A percentile compares a stretch with the other conserved stretches of the same genome.
Evolutionary conservation across 2,888 invertebrate genomes (phyloP).

Genomic region (Chrysotoxum bicinctum): DNA sequence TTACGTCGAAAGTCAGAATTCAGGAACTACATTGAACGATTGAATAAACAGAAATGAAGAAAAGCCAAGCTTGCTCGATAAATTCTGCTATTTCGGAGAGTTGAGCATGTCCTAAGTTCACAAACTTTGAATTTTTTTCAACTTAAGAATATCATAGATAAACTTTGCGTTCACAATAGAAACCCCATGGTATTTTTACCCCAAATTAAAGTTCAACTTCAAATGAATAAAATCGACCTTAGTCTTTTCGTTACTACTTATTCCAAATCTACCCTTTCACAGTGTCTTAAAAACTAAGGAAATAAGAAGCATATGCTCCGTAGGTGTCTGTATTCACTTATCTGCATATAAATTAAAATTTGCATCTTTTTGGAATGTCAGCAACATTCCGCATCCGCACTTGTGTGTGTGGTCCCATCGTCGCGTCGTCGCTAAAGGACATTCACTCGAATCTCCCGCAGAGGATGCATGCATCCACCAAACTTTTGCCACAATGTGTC

Average conservation of each 20-base stretch:
- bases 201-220: too few species aligned
- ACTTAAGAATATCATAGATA: too few species aligned
- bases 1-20: too few species aligned
- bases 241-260: background rate
- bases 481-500: conserved; percentile 28
- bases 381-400: background rate
- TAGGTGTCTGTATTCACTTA: conserved; percentile 2
- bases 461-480: conserved; percentile 27
- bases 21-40: too few species aligned
- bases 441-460: background rate
- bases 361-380: conserved; percentile 39
- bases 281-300: background rate
- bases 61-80: too few species aligned
- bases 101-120: too few species aligned
- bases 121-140: too few species aligned
- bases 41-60: too few species aligned
- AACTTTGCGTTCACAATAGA: too few species aligned
- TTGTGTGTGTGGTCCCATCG: background rate
- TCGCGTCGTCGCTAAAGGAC: background rate
- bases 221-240: too few species aligned
- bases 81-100: too few species aligned
- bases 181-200: too few species aligned
- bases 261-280: background rate
- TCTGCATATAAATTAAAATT: conserved; percentile 66
- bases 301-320: background rate